Evolutionary conservation across 2,888 invertebrate genomes (phyloP), one percentile per base, ranked within the genome.

Genomic region (Macropis europaea): DNA sequence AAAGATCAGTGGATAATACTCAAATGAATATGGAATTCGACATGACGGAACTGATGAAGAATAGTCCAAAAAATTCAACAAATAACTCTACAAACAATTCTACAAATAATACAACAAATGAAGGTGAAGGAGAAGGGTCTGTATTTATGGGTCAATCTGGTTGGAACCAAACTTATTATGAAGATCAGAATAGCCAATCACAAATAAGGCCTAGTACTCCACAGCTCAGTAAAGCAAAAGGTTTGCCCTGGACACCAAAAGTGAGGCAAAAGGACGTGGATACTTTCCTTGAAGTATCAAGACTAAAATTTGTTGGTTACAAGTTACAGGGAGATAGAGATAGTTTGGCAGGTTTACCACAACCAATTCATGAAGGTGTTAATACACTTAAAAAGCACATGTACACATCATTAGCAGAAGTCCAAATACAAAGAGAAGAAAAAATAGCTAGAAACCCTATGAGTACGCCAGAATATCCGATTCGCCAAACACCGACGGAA

Each of bases 301-400:
- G 99, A 71, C 92, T 95, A 73, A 99, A 99, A 91, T 99, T 99
- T 92, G 96, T 99, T 73, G 98, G 99, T 0, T 99, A 97, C 89
- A 95, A 95, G 59, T 92, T 99, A 48, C 95, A 94, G 74, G 95
- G 95, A 24, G 98, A 99, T 88, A 92, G 95, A 62, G 94, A 94
- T 70, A 98, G 98, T 56, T 92, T 98, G 76, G 98, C 98, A 60
- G 99, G 99, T 1, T 91, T 99, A 62, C 99, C 99, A 0, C 95
- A 96, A 84, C 99, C 99, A 0, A 99, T 99, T 84, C 97, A 97
- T 87, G 98, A 99, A 91, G 98, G 99, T 28, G 95, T 99, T 30
- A 95, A 95, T 85, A 97, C 97, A 62, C 91, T 99, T 36, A 96
- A 95, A 90, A 92, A 97, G 92, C 98, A 99, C 87, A 95, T 98